phyloP scores from a whole-genome alignment of 2,797 vertebrate species.

The Lepus townsendii region DNA sequence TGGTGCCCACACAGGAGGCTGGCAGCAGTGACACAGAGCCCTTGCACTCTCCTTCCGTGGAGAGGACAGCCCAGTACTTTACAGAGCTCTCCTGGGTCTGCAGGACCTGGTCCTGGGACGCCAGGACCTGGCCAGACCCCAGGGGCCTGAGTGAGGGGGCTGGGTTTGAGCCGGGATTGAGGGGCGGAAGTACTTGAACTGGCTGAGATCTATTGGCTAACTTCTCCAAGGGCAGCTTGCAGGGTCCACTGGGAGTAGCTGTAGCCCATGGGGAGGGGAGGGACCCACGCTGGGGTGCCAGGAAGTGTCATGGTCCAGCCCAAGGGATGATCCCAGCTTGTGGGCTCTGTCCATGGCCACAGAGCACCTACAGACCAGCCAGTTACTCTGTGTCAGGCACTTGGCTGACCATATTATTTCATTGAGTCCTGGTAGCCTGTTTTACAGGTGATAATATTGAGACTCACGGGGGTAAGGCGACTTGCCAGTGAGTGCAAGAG shows the following conservation, averaged over 20 bases:
- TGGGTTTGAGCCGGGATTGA: neutral
- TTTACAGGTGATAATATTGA: constrained; percentile 22
- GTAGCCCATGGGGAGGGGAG: neutral
- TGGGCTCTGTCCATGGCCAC: neutral
- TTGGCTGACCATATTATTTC: neutral
- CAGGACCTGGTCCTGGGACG: neutral
- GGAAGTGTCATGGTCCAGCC: neutral
- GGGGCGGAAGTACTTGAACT: neutral
- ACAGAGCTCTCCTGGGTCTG: neutral
- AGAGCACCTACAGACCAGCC: neutral
- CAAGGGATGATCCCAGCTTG: neutral
- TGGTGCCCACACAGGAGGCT: neutral
- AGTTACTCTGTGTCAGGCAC: neutral
- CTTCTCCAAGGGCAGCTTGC: neutral
- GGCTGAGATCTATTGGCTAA: neutral
- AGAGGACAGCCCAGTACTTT: neutral
- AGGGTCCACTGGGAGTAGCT: neutral
- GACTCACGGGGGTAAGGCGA: neutral
- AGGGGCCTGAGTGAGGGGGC: neutral
- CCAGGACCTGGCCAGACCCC: neutral
- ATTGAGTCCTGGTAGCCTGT: neutral
- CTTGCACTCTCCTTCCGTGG: neutral
- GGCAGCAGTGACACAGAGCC: neutral
- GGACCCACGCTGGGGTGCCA: neutral
- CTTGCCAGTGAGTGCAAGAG: neutral